A percentile compares a stretch with the other conserved stretches of the same genome.
Evolutionary conservation across 2,113 vertebrate genomes (phyloP).

Genomic region (Pseudorasbora parva): DNA sequence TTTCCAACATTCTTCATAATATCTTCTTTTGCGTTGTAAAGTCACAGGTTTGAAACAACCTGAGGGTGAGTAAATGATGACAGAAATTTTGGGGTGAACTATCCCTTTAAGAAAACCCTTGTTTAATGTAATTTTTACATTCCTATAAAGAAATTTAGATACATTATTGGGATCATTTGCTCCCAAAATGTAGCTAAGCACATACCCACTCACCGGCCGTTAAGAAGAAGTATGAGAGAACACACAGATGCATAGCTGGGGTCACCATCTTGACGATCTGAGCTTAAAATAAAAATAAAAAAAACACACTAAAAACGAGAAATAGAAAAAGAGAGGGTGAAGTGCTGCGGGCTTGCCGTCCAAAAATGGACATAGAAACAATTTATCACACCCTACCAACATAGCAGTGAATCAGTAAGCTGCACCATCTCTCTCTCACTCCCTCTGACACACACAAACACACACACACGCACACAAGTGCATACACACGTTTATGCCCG

Average conservation of each 20-base stretch:
- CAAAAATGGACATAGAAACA: background rate
- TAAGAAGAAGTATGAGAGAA: slow-evolving; percentile 61
- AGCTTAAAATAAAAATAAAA: background rate
- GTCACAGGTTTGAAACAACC: no score
- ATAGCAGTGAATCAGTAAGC: background rate
- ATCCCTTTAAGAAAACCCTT: no score
- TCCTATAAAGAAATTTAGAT: background rate
- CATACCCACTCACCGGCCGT: slow-evolving; percentile 62
- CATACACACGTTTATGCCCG: background rate
- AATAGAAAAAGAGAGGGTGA: background rate
- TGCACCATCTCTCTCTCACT: background rate
- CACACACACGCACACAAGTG: background rate
- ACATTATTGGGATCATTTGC: background rate
- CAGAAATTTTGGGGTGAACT: no score
- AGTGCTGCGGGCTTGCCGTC: background rate
- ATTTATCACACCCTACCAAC: background rate
- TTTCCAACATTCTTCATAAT: no score
- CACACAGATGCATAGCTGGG: slow-evolving; percentile 58
- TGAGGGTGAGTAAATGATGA: no score
- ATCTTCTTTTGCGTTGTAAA: no score
- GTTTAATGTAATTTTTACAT: background rate
- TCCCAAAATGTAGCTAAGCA: background rate
- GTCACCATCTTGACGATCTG: slow-evolving; percentile 61
- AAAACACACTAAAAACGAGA: slow-evolving; percentile 18
- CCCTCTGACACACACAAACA: background rate